Percentiles rank a stretch among this genome's conserved stretches.
phyloP scores from a whole-genome alignment of 2,888 invertebrate genomes.

The Scaptomyza tumidula region DNA sequence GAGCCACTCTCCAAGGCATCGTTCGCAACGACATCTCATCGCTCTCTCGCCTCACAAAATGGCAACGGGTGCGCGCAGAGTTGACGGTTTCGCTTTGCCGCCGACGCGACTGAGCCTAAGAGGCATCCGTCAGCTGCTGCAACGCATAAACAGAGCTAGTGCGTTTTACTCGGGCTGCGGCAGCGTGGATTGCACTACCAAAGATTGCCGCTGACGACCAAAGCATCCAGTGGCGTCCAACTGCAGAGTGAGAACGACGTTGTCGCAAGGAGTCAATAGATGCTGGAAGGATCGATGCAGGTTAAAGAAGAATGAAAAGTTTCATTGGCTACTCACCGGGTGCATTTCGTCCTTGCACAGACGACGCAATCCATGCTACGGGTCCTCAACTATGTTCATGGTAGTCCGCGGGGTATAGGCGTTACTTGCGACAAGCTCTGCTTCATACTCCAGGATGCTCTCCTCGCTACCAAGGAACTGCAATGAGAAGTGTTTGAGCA shows the following conservation, averaged over 20 bases:
- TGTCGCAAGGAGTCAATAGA: constrained; percentile 76
- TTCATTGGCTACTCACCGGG: constrained; percentile 54
- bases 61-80: constrained; percentile 67
- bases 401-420: constrained; percentile 14
- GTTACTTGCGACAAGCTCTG: constrained; percentile 72
- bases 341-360: constrained; percentile 78
- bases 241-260: constrained; percentile 80
- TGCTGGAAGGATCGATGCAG: constrained; percentile 57
- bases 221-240: constrained; percentile 79
- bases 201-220: constrained; percentile 52
- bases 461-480: constrained; percentile 94
- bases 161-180: constrained; percentile 41
- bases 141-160: constrained; percentile 59
- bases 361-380: constrained; percentile 74
- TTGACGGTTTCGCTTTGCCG: constrained; percentile 67
- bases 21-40: constrained; percentile 70
- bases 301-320: background rate
- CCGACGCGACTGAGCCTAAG: constrained; percentile 71
- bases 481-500: constrained; percentile 22
- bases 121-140: constrained; percentile 71
- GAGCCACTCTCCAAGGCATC: constrained; percentile 33
- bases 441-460: constrained; percentile 91
- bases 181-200: constrained; percentile 12
- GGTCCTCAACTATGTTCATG: constrained; percentile 10
- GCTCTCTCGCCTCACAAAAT: constrained; percentile 62